These are phyloP conservation scores for Penaeus vannamei DNA, from an alignment of 1,140 invertebrate species.

Conservation along the genomic window DNA sequence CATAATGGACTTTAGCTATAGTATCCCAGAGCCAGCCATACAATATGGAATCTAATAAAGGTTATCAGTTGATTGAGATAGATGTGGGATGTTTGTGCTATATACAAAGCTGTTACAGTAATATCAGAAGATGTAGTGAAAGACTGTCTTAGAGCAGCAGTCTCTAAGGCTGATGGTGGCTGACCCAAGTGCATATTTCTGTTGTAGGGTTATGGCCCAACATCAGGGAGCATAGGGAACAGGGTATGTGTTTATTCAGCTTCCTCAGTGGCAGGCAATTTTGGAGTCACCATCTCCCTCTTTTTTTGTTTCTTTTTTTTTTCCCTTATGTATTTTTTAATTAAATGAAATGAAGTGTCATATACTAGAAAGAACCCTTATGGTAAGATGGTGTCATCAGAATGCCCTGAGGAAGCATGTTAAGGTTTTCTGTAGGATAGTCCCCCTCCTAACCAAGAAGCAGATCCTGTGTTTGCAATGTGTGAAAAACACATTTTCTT, in stretches of 20 bases:
- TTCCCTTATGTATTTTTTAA: no score
- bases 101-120: no score
- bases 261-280: conserved; percentile 40
- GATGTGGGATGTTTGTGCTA: no score
- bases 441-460: conserved; percentile 33
- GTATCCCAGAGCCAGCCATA: no score
- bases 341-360: no score
- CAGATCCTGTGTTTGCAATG: conserved; percentile 42
- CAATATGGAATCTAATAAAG: no score
- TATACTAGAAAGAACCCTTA: background rate
- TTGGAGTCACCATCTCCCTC: conserved; percentile 42
- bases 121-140: no score
- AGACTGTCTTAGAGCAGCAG: conserved; percentile 12
- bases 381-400: conserved; percentile 36
- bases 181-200: conserved; percentile 52
- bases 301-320: no score
- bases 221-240: conserved; percentile 59
- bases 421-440: conserved; percentile 55
- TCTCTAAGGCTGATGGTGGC: conserved; percentile 31
- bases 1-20: no score
- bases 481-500: conserved; percentile 1
- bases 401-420: conserved; percentile 40
- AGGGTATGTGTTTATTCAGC: conserved; percentile 53
- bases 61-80: no score
- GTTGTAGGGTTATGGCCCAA: conserved; percentile 62